Conservation (phyloP, 2,888 invertebrate genomes). For the Sinhomidia bicolor region DNA sequence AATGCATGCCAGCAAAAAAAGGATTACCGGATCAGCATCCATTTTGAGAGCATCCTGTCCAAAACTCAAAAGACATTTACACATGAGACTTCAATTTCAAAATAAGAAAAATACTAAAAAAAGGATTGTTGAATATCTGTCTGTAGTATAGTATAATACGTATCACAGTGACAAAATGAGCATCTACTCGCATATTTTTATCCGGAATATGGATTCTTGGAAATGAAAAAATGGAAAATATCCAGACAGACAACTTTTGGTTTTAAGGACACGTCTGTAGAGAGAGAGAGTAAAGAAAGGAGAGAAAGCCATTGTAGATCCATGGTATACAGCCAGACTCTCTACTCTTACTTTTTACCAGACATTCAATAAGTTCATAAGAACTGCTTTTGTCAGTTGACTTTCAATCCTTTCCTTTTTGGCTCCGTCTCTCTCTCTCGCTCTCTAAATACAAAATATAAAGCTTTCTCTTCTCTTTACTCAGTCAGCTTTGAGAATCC, state of each 20-base stretch:
- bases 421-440: neutral
- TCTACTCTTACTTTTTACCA: neutral
- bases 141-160: constrained; percentile 5
- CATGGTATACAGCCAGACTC: neutral
- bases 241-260: neutral
- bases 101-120: too few species aligned
- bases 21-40: constrained; percentile 41
- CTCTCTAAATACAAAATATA: neutral
- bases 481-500: neutral
- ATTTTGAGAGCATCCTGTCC: constrained; percentile 29
- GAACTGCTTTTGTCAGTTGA: constrained; percentile 51
- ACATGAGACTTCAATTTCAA: constrained; percentile 17
- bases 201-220: constrained; percentile 23
- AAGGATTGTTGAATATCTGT: neutral
- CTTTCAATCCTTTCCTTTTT: constrained; percentile 34
- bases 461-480: neutral
- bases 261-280: neutral
- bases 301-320: too few species aligned
- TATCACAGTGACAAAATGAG: constrained; percentile 15
- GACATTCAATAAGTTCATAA: constrained; percentile 22
- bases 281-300: too few species aligned
- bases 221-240: neutral
- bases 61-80: constrained; percentile 11
- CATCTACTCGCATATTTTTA: neutral
- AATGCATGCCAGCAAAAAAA: constrained; percentile 7